These are phyloP conservation scores for Phaonia tiefii DNA, from an alignment of 2,888 invertebrate genomes.

Conservation along the genomic window DNA sequence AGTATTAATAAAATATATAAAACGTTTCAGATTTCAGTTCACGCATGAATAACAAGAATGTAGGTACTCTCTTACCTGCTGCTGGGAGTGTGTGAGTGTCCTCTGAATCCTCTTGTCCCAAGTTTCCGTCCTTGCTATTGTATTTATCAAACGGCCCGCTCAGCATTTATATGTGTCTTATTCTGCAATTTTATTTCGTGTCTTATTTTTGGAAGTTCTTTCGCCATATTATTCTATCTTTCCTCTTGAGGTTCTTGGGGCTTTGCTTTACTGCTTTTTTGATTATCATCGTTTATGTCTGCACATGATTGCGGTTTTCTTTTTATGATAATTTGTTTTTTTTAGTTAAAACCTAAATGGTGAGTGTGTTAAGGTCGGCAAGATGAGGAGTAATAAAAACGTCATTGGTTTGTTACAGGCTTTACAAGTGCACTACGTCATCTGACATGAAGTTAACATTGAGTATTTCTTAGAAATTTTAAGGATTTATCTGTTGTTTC, in stretches of 20 bases:
- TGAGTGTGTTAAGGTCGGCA: too few relatives aligned
- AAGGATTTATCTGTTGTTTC: too few relatives aligned
- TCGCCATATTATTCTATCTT: neutral
- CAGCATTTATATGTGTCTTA: constrained; percentile 2
- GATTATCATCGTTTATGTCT: constrained; percentile 36
- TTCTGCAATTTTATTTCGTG: too few relatives aligned
- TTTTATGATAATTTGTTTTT: constrained; percentile 26
- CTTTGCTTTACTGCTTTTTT: neutral
- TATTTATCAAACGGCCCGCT: neutral
- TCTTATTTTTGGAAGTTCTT: too few relatives aligned
- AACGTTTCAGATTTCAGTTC: constrained; percentile 13
- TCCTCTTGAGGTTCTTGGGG: neutral
- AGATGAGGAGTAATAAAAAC: constrained; percentile 15
- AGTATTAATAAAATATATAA: neutral
- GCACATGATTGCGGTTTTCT: constrained; percentile 36
- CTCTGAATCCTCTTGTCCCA: too few relatives aligned
- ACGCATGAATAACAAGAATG: constrained; percentile 37
- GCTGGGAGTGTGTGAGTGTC: neutral
- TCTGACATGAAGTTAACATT: too few relatives aligned
- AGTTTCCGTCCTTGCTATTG: too few relatives aligned
- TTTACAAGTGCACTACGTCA: too few relatives aligned
- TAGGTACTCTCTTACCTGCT: neutral
- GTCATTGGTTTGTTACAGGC: neutral
- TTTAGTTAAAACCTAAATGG: too few relatives aligned
- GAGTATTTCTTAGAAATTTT: too few relatives aligned